These are phyloP conservation scores for Muscina levida DNA, from an alignment of 2,888 invertebrate species.

Conservation along the genomic window DNA sequence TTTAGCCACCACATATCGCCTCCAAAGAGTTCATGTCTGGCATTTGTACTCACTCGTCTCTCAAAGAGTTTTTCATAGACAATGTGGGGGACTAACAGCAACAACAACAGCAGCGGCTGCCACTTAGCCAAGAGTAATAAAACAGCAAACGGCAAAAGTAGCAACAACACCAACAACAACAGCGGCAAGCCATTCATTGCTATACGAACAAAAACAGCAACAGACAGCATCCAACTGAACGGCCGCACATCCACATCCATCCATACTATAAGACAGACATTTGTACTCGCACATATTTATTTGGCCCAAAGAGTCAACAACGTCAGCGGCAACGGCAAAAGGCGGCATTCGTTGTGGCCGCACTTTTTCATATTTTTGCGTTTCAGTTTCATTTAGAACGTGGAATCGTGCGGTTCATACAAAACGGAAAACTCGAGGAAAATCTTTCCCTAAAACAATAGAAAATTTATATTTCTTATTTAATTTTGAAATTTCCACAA, in stretches of 20 bases:
- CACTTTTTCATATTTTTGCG: conserved; percentile 71
- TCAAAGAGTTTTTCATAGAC: conserved; percentile 51
- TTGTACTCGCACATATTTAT: too few relatives aligned
- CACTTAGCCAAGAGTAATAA: conserved; percentile 37
- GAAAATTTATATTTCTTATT: conserved; percentile 32
- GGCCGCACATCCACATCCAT: too few relatives aligned
- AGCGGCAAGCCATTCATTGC: conserved; percentile 21
- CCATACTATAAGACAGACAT: too few relatives aligned
- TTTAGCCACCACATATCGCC: conserved; percentile 5
- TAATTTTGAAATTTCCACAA: background rate
- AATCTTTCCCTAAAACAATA: conserved; percentile 32
- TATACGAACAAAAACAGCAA: conserved; percentile 36
- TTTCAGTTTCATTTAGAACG: conserved; percentile 76
- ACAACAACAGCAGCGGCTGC: conserved; percentile 45
- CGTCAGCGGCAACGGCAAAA: conserved; percentile 40
- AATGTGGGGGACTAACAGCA: conserved; percentile 54
- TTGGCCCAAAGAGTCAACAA: conserved; percentile 1
- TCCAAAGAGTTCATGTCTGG: conserved; percentile 41
- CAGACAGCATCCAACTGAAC: too few relatives aligned
- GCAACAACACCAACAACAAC: conserved; percentile 38
- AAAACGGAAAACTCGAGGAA: conserved; percentile 44
- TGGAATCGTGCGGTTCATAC: conserved; percentile 72
- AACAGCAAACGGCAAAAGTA: conserved; percentile 21
- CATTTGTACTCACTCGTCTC: conserved; percentile 53
- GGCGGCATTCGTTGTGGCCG: conserved; percentile 59